These are phyloP conservation scores for Sphaerophoria rueppellii DNA, from an alignment of 2,888 invertebrate species.

Conservation along the genomic window DNA sequence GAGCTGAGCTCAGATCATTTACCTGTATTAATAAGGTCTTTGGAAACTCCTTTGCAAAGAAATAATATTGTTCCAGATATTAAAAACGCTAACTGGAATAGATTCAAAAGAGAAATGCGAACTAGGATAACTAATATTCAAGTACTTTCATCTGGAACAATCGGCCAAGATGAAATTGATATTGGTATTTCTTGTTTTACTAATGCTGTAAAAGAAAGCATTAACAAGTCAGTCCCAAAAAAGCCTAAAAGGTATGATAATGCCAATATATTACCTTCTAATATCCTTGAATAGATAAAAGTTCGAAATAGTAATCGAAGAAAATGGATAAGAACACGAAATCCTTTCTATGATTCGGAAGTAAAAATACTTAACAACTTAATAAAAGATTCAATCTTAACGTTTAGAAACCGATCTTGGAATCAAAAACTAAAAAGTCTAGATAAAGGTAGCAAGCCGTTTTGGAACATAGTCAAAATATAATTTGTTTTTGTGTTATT, in stretches of 20 bases:
- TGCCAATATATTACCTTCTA: background rate
- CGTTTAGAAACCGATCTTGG: background rate
- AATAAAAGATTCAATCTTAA: background rate
- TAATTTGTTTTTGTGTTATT: no score
- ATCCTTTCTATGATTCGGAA: background rate
- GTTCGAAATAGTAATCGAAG: background rate
- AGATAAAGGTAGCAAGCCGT: background rate
- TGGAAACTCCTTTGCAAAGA: background rate
- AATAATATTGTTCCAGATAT: background rate
- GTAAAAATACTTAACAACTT: background rate
- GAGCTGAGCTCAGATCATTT: conserved; percentile 22
- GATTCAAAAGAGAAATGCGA: background rate
- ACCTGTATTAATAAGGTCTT: background rate
- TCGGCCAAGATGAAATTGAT: background rate
- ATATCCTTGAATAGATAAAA: background rate
- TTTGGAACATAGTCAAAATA: conserved; percentile 1
- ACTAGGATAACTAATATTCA: background rate
- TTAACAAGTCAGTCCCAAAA: background rate
- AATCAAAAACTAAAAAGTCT: background rate
- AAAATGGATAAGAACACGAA: conserved; percentile 4
- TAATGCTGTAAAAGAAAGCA: background rate
- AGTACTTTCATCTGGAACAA: background rate
- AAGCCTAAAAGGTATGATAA: background rate
- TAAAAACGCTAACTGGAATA: conserved; percentile 3
- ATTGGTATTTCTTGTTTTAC: background rate